Evolutionary conservation across 2,888 invertebrate genomes (phyloP).

Genomic region (Cotesia congregata): DNA sequence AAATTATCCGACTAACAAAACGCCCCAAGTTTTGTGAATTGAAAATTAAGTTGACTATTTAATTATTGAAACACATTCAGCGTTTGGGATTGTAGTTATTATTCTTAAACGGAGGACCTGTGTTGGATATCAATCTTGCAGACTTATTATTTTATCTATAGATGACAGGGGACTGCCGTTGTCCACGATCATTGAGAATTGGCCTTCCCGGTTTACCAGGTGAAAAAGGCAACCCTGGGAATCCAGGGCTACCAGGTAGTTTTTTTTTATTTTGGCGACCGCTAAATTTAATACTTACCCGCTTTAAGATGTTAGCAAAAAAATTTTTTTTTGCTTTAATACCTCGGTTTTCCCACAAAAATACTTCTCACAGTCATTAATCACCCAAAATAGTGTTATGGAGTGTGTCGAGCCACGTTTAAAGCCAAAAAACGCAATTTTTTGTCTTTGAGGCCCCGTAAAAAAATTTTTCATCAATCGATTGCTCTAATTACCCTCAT

Average conservation of each 20-base stretch:
- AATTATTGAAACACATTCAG: conserved; percentile 14
- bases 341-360: too few relatives aligned
- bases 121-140: conserved; percentile 65
- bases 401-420: too few relatives aligned
- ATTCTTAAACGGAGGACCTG: conserved; percentile 60
- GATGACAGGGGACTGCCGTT: conserved; percentile 70
- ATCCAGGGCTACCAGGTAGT: conserved; percentile 73
- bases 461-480: too few relatives aligned
- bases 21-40: too few relatives aligned
- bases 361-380: too few relatives aligned
- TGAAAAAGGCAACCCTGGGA: conserved; percentile 75
- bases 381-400: too few relatives aligned
- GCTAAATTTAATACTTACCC: too few relatives aligned
- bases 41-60: background rate
- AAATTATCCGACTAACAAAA: conserved; percentile 5
- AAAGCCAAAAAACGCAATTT: too few relatives aligned
- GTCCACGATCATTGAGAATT: conserved; percentile 73
- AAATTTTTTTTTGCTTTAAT: too few relatives aligned
- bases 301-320: too few relatives aligned
- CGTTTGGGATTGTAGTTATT: background rate
- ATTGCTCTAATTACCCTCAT: too few relatives aligned
- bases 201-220: conserved; percentile 72
- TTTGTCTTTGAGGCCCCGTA: too few relatives aligned
- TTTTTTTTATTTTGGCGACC: conserved; percentile 26
- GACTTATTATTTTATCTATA: conserved; percentile 64